Percentiles rank a stretch among this genome's conserved stretches.
Evolutionary conservation across 2,888 invertebrate genomes (phyloP).

Genomic region (Cheilosia vulpina): DNA sequence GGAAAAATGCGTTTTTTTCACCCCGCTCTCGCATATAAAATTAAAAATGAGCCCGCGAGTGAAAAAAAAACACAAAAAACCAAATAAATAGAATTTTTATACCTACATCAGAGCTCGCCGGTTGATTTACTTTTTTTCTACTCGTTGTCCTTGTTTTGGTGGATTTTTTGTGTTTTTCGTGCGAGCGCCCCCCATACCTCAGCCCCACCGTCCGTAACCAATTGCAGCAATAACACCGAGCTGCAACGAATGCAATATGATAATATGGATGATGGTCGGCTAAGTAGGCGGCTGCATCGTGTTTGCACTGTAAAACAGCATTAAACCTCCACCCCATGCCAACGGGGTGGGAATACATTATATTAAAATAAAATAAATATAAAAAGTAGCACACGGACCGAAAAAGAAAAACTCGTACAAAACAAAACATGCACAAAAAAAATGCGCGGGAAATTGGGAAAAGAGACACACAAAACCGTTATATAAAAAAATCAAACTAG

Average conservation of each 20-base stretch:
- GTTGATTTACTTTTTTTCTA: conserved; percentile 63
- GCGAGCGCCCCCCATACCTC: conserved; percentile 38
- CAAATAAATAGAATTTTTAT: conserved; percentile 74
- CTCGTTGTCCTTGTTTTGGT: conserved; percentile 60
- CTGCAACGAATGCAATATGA: conserved; percentile 66
- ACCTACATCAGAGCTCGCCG: conserved; percentile 44
- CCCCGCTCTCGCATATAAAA: conserved; percentile 67
- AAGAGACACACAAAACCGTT: conserved; percentile 74
- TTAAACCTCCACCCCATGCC: conserved; percentile 45
- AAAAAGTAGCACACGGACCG: conserved; percentile 70
- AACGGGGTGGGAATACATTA: conserved; percentile 78
- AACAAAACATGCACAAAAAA: conserved; percentile 79
- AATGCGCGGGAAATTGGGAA: conserved; percentile 67
- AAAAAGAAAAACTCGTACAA: conserved; percentile 56
- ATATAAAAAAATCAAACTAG: conserved; percentile 75
- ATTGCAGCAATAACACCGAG: conserved; percentile 46
- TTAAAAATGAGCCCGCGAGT: conserved; percentile 69
- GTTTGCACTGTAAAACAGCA: conserved; percentile 72
- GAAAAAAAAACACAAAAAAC: conserved; percentile 28
- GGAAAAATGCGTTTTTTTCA: conserved; percentile 73
- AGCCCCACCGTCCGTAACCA: conserved; percentile 17
- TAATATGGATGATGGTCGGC: conserved; percentile 74
- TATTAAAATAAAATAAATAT: conserved; percentile 74
- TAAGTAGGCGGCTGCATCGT: conserved; percentile 74
- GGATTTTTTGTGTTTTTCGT: conserved; percentile 58